Evolutionary conservation across 2,113 vertebrate species (phyloP).

Genomic region (Vidua chalybeata): DNA sequence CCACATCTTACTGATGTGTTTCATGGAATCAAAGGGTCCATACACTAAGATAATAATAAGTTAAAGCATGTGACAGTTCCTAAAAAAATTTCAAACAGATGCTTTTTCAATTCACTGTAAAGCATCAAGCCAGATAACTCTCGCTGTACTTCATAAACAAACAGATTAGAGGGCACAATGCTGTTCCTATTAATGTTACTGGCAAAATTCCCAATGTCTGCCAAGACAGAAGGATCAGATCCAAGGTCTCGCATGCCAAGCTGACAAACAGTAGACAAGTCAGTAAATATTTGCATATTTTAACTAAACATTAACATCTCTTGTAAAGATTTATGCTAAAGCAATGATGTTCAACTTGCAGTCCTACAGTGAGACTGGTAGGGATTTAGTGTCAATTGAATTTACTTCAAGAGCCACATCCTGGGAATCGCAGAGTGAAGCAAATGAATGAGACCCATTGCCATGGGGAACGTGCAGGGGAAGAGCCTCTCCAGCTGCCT

Average conservation of each 20-base stretch:
- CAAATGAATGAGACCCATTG: constrained; percentile 21
- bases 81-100: constrained; percentile 50
- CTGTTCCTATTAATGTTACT: constrained; percentile 66
- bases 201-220: constrained; percentile 68
- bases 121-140: constrained; percentile 64
- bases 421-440: background rate
- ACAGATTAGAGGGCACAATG: constrained; percentile 67
- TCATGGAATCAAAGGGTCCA: constrained; percentile 10
- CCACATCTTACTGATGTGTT: background rate
- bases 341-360: constrained; percentile 58
- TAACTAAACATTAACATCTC: constrained; percentile 68
- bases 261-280: constrained; percentile 69
- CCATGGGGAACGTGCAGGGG: background rate
- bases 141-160: constrained; percentile 62
- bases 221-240: constrained; percentile 69
- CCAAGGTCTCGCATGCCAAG: constrained; percentile 59
- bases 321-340: constrained; percentile 63
- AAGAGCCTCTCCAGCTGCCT: constrained; percentile 45
- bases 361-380: constrained; percentile 6
- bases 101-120: constrained; percentile 53
- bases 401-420: constrained; percentile 22
- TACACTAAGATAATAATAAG: background rate
- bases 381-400: constrained; percentile 27
- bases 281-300: constrained; percentile 73
- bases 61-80: constrained; percentile 14